Conservation (phyloP, 1,140 invertebrate species). For the Brachionus manjavacas region DNA sequence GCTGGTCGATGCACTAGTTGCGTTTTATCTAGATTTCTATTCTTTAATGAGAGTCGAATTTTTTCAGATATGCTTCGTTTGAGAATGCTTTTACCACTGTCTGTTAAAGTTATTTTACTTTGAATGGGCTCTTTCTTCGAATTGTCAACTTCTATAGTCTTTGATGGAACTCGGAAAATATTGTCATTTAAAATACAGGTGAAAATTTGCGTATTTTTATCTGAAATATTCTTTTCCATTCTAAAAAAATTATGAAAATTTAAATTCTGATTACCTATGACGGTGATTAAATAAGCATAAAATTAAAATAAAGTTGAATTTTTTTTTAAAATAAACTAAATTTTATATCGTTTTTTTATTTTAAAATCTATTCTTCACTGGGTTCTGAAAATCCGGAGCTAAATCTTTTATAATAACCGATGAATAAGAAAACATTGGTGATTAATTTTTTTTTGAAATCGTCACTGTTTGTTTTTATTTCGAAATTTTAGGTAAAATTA, state of each 20-base stretch:
- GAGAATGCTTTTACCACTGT: not conserved
- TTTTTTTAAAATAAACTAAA: not conserved
- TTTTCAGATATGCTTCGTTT: constrained; percentile 8
- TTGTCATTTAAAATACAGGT: not conserved
- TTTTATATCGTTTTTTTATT: not conserved
- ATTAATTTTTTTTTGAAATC: not conserved
- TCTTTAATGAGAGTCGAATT: not conserved
- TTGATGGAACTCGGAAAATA: not conserved
- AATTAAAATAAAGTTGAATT: not conserved
- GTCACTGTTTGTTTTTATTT: not conserved
- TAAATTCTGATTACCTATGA: too few relatives aligned
- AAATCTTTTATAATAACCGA: not conserved
- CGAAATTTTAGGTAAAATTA: too few relatives aligned
- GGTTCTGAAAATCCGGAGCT: not conserved
- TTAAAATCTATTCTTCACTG: not conserved
- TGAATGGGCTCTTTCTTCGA: not conserved
- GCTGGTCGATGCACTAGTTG: not conserved
- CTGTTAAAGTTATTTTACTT: not conserved
- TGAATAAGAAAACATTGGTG: not conserved
- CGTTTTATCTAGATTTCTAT: not conserved
- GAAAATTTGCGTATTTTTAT: not conserved
- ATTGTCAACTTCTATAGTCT: not conserved
- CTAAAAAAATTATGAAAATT: not conserved
- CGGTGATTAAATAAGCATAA: too few relatives aligned
- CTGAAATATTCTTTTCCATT: not conserved